phyloP scores from a whole-genome alignment of 1,140 invertebrate species.

The Ganaspis sp. region DNA sequence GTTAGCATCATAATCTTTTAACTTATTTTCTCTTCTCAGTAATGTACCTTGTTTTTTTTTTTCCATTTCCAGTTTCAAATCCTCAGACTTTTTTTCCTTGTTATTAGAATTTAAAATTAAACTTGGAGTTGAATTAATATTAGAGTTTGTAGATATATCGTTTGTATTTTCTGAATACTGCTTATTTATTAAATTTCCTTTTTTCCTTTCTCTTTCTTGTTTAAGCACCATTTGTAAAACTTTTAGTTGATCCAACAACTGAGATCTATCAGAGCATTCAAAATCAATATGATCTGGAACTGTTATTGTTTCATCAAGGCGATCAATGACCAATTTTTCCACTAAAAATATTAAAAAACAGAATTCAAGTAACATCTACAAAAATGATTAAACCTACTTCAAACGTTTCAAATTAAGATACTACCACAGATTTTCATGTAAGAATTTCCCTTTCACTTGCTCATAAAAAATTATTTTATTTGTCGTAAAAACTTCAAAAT shows the following conservation, averaged over 20 bases:
- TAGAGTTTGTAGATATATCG: neutral
- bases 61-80: constrained; percentile 60
- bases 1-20: constrained; percentile 55
- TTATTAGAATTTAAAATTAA: neutral
- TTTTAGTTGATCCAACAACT: constrained; percentile 66
- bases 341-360: constrained; percentile 55
- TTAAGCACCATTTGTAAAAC: constrained; percentile 69
- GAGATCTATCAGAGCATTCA: constrained; percentile 61
- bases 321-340: constrained; percentile 64
- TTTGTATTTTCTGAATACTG: neutral
- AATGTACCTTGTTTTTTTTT: constrained; percentile 52
- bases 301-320: constrained; percentile 54
- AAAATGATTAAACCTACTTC: too few species aligned
- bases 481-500: too few species aligned
- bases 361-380: neutral
- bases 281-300: constrained; percentile 62
- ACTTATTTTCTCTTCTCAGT: constrained; percentile 52
- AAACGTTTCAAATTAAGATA: too few species aligned
- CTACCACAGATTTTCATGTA: too few species aligned
- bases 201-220: constrained; percentile 54
- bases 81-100: constrained; percentile 26
- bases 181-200: neutral
- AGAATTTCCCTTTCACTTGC: too few species aligned
- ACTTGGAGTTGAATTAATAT: neutral
- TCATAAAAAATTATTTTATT: too few species aligned